Conservation (phyloP, 2,797 vertebrate species). For the Poeciliopsis gracilis region DNA sequence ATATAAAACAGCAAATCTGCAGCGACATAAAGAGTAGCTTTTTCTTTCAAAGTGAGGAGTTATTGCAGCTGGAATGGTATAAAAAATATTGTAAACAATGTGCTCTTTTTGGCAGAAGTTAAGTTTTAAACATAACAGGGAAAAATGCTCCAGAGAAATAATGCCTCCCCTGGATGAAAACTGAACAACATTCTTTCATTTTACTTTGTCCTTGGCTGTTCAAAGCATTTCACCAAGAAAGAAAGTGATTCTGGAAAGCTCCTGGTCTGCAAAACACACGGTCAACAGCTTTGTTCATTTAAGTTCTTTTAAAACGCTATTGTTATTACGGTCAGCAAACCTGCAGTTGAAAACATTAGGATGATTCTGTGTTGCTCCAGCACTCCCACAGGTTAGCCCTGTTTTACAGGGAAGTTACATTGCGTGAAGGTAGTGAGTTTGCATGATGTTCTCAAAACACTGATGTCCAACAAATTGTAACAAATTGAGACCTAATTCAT, state of each 20-base stretch:
- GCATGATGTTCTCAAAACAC: slow-evolving; percentile 1
- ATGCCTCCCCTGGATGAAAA: slow-evolving; percentile 27
- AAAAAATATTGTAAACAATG: slow-evolving; percentile 25
- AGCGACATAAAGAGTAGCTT: slow-evolving; percentile 16
- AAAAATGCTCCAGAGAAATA: slow-evolving; percentile 14
- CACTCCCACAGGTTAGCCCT: not conserved
- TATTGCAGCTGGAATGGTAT: slow-evolving; percentile 17
- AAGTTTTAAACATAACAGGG: slow-evolving; percentile 28
- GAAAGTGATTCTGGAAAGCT: slow-evolving; percentile 26
- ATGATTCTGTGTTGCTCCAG: not conserved
- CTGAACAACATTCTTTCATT: slow-evolving; percentile 29
- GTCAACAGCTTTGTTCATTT: slow-evolving; percentile 19
- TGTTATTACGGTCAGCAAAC: not conserved
- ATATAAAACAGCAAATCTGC: slow-evolving; percentile 8
- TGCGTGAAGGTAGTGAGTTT: not conserved
- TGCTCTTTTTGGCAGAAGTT: slow-evolving; percentile 17
- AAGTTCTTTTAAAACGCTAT: not conserved
- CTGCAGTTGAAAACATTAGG: not conserved
- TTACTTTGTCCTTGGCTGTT: slow-evolving; percentile 27
- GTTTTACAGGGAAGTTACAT: slow-evolving; percentile 7
- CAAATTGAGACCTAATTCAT: slow-evolving; percentile 27
- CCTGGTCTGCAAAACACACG: not conserved
- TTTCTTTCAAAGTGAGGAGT: slow-evolving; percentile 26
- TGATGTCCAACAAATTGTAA: not conserved
- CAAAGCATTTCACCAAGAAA: slow-evolving; percentile 40